Conservation (phyloP, 2,888 invertebrate genomes). For the Adelphocoris suturalis region DNA sequence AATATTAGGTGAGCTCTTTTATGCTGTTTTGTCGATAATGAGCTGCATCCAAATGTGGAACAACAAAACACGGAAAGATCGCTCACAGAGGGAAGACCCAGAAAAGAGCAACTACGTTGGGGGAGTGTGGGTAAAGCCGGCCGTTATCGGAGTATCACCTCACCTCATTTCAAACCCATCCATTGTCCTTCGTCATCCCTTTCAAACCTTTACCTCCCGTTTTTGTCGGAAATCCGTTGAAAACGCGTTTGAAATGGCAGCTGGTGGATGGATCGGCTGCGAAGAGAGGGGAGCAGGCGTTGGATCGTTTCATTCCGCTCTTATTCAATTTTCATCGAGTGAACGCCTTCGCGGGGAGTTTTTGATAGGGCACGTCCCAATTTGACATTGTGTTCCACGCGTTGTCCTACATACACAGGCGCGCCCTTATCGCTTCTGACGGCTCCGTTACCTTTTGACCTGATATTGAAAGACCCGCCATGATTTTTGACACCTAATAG, state of each 20-base stretch:
- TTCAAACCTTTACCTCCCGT: background rate
- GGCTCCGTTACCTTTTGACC: background rate
- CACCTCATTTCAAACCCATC: background rate
- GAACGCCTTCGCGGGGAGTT: background rate
- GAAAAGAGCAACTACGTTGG: background rate
- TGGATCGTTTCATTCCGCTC: background rate
- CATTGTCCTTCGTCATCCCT: background rate
- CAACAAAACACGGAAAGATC: too few species aligned
- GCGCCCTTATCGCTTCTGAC: background rate
- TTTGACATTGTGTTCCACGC: background rate
- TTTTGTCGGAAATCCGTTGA: background rate
- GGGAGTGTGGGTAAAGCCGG: background rate
- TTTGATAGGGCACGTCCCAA: background rate
- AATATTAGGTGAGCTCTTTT: too few species aligned
- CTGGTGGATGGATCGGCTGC: background rate
- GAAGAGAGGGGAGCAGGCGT: background rate
- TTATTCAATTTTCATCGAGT: background rate
- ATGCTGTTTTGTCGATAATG: too few species aligned
- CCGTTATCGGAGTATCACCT: background rate
- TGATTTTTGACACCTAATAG: too few species aligned
- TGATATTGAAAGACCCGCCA: background rate
- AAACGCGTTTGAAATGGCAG: background rate
- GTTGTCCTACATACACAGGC: background rate
- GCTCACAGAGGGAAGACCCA: too few species aligned
- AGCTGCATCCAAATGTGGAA: too few species aligned